These are phyloP conservation scores for Sceloporus undulatus DNA, from an alignment of 2,113 vertebrate species.

Conservation along the genomic window DNA sequence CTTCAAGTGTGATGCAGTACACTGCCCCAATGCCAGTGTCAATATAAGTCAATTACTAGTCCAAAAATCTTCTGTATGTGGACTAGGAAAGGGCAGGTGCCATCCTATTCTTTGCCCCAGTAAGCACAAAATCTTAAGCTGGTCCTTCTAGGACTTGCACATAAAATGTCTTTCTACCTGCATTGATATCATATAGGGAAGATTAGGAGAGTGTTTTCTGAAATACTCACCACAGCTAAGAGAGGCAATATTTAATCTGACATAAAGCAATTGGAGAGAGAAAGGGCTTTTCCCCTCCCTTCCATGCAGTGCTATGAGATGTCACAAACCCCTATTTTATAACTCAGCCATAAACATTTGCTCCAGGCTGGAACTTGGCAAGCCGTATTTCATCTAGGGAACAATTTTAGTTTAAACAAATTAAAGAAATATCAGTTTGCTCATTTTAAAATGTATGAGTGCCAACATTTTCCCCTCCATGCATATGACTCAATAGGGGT, in stretches of 20 bases:
- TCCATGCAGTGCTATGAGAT: conserved; percentile 27
- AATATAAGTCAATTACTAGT: too few relatives aligned
- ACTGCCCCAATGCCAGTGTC: too few relatives aligned
- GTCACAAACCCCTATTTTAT: conserved; percentile 60
- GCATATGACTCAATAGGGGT: conserved; percentile 26
- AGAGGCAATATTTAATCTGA: conserved; percentile 55
- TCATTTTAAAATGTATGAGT: conserved; percentile 53
- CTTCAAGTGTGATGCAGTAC: too few relatives aligned
- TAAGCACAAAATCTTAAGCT: not conserved
- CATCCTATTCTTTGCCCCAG: not conserved
- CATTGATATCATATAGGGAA: conserved; percentile 17
- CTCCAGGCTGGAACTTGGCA: conserved; percentile 61
- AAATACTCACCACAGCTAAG: conserved; percentile 51
- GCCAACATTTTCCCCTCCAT: conserved; percentile 18
- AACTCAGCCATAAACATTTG: conserved; percentile 63
- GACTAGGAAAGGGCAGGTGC: too few relatives aligned
- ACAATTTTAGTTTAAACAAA: conserved; percentile 63
- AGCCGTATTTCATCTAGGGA: conserved; percentile 55
- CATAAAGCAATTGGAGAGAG: conserved; percentile 59
- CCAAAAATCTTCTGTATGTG: too few relatives aligned
- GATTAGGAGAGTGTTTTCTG: conserved; percentile 32
- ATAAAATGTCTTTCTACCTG: conserved; percentile 35
- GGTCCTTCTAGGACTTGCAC: not conserved
- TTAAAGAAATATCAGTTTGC: conserved; percentile 59
- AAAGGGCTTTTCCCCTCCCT: conserved; percentile 10